Base-by-base conservation (phyloP, 2,888 invertebrate genomes). In the Dryomyza anilis region DNA sequence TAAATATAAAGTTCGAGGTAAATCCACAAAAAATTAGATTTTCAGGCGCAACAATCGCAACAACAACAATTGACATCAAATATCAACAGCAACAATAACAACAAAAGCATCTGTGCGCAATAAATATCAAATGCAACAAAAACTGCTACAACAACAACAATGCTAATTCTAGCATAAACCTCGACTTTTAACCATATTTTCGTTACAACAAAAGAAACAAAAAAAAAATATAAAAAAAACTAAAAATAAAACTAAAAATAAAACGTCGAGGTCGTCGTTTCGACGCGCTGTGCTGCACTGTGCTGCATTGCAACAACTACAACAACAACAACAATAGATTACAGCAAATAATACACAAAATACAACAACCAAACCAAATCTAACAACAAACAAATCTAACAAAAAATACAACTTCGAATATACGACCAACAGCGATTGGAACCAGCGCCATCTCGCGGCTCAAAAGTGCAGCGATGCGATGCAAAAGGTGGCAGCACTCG, bases 1-100 rank as follows among this genome's bases (percentile, higher is more conserved):
- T 12, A 33, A 33, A 70, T 71, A 70, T 73, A 73, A 73, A 73
- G 73, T 73, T 73, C 73, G 72, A 72, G 73, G 72, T 71, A 69
- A 71, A 67, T 66, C 60, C 62, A 64, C 62, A 68, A 64, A 63
- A 53, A 48, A 50, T 27, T 55, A 23, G 4, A 55, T 33, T 23
- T 36, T 14, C 55, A 55, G 14, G 33, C 33, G 48, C 43, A 59
- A 58, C 1, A 50, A 60, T 19, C 39, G 16, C 52, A 52, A 61
- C 39, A 50, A 60, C n/a, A 48, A 23, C 43, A 50, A 61, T 52
- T 52, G 46, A 48, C 46, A 33, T 23, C 59, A 59, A 59, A 55
- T 46, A 33, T 12, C 59, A 59, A 14, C 46, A 29, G 23, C 29
- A 45, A 45, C 46, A 21, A 46, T 29, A 21, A 21, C 55, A 33